Percentiles rank a stretch among this genome's conserved stretches.
These are phyloP conservation scores for Rhizoglyphus robini DNA, from an alignment of 1,140 invertebrate genomes.

Conservation along the genomic window DNA sequence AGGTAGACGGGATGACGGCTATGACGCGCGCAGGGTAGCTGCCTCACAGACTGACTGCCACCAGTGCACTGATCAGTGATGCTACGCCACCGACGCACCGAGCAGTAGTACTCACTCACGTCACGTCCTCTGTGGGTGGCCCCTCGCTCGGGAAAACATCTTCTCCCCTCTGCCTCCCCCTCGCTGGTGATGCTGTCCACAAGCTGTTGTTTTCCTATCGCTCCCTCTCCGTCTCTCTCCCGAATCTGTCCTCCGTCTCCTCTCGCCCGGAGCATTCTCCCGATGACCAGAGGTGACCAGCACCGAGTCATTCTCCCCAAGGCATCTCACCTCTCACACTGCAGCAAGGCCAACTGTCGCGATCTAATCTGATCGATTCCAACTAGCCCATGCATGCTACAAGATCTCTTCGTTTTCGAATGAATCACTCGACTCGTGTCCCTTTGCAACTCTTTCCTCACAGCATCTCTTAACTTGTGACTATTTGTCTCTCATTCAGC, in stretches of 20 bases:
- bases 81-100: not conserved
- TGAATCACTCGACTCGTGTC: too few relatives aligned
- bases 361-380: too few relatives aligned
- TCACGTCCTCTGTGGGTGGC: not conserved
- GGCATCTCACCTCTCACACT: not conserved
- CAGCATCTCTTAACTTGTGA: too few relatives aligned
- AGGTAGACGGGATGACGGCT: not conserved
- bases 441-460: too few relatives aligned
- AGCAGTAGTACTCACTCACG: not conserved
- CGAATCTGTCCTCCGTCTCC: not conserved
- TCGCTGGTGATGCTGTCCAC: not conserved
- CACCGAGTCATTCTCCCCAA: not conserved
- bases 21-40: not conserved
- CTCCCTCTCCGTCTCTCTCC: conserved; percentile 20
- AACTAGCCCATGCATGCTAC: too few relatives aligned
- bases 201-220: not conserved
- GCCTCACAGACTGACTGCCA: too few relatives aligned
- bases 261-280: not conserved
- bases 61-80: not conserved
- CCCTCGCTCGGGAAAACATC: not conserved
- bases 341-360: not conserved
- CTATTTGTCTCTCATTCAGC: too few relatives aligned
- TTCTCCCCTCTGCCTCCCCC: not conserved
- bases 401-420: too few relatives aligned
- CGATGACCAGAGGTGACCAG: not conserved